Evolutionary conservation across 1,140 invertebrate species (phyloP).

Genomic region (Monochamus saltuarius): DNA sequence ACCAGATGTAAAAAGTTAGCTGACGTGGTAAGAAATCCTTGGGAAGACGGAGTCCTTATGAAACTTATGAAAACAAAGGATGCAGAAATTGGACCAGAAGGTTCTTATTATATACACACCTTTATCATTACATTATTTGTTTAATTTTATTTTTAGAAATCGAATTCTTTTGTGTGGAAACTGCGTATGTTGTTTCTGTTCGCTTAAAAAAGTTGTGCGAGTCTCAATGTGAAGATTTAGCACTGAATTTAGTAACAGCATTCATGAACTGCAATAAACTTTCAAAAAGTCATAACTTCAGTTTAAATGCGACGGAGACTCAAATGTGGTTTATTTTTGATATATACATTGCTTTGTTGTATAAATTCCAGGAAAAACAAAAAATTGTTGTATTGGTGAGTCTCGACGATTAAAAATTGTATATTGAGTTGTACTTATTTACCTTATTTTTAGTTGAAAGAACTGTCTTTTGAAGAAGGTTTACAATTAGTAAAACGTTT

Average conservation of each 20-base stretch:
- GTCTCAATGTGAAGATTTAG: constrained; percentile 49
- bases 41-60: constrained; percentile 42
- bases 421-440: background rate
- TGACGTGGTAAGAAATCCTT: constrained; percentile 47
- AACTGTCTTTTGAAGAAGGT: constrained; percentile 40
- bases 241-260: constrained; percentile 47
- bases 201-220: constrained; percentile 50
- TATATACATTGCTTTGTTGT: constrained; percentile 48
- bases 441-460: constrained; percentile 44
- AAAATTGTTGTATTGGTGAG: constrained; percentile 44
- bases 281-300: constrained; percentile 41
- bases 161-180: constrained; percentile 48
- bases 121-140: constrained; percentile 22
- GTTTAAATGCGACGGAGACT: constrained; percentile 45
- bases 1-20: constrained; percentile 42
- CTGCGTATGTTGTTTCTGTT: constrained; percentile 48
- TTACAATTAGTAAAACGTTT: constrained; percentile 46
- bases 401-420: constrained; percentile 2
- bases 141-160: constrained; percentile 42
- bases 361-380: constrained; percentile 40
- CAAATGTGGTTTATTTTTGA: constrained; percentile 50
- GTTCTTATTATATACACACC: constrained; percentile 21
- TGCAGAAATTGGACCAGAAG: constrained; percentile 39
- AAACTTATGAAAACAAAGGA: constrained; percentile 39
- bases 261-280: constrained; percentile 47